Conservation (phyloP, 2,797 vertebrate genomes). For the Spinus pinus region DNA sequence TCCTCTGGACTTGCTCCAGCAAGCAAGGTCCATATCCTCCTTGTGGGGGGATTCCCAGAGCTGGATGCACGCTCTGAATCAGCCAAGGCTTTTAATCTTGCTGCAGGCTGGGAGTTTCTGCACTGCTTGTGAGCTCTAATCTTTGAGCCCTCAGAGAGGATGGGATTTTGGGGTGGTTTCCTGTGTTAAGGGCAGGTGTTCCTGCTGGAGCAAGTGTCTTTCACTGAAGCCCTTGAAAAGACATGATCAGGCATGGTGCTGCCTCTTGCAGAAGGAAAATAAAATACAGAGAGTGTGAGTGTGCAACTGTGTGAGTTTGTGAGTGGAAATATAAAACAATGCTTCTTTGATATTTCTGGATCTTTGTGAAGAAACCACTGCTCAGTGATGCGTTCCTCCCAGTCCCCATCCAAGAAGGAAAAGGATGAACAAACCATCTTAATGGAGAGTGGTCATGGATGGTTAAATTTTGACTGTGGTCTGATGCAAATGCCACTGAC, state of each 20-base stretch:
- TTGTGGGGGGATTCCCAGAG: not conserved
- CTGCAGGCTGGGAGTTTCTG: not conserved
- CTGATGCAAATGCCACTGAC: not conserved
- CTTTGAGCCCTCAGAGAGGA: not conserved
- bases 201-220: not conserved
- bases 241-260: not conserved
- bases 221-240: not conserved
- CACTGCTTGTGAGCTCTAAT: not conserved
- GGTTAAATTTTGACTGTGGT: not conserved
- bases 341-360: not conserved
- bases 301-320: not conserved
- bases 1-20: not conserved
- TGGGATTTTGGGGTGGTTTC: not conserved
- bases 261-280: not conserved
- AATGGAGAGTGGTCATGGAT: not conserved
- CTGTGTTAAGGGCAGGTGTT: not conserved
- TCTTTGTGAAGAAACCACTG: not conserved
- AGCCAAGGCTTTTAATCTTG: not conserved
- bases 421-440: not conserved
- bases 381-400: not conserved
- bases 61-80: fast-evolving
- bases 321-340: not conserved
- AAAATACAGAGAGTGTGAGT: not conserved
- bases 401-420: not conserved
- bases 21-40: not conserved